Conservation (phyloP, 2,113 vertebrate genomes). For the Dissostichus mawsoni region DNA sequence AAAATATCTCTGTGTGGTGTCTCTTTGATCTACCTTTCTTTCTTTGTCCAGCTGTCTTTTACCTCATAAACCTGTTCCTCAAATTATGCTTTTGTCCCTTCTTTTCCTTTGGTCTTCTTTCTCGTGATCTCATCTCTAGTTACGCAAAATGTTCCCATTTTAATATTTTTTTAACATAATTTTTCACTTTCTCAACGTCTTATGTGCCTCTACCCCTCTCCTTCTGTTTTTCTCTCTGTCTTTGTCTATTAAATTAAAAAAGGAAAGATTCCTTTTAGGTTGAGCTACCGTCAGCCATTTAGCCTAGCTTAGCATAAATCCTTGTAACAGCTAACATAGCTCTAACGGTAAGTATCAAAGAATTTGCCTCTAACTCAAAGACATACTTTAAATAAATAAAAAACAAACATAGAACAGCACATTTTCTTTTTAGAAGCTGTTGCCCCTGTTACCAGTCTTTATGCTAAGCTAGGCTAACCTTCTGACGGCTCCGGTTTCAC, state of each 20-base stretch:
- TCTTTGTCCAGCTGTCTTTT: constrained; percentile 29
- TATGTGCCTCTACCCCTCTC: not conserved
- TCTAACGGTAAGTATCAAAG: not conserved
- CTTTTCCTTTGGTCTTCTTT: not conserved
- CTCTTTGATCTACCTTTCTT: constrained; percentile 14
- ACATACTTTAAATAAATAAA: not conserved
- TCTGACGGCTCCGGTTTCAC: not conserved
- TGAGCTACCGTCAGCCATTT: not conserved
- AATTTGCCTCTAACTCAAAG: not conserved
- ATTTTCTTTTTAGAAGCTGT: not conserved
- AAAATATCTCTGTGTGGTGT: constrained; percentile 29
- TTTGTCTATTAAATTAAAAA: constrained; percentile 8
- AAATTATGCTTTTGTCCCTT: not conserved
- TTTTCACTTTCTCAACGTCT: not conserved
- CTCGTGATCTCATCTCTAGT: constrained; percentile 5
- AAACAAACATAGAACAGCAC: not conserved
- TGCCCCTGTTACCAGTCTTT: not conserved
- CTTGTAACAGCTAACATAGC: not conserved
- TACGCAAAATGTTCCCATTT: not conserved
- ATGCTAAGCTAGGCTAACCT: not conserved
- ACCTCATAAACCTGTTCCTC: not conserved
- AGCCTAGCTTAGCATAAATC: not conserved
- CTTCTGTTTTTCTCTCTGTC: not conserved
- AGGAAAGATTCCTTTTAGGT: not conserved
- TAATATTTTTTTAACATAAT: not conserved